These are phyloP conservation scores for Pseudorasbora parva DNA, from an alignment of 2,113 vertebrate genomes.

Conservation along the genomic window DNA sequence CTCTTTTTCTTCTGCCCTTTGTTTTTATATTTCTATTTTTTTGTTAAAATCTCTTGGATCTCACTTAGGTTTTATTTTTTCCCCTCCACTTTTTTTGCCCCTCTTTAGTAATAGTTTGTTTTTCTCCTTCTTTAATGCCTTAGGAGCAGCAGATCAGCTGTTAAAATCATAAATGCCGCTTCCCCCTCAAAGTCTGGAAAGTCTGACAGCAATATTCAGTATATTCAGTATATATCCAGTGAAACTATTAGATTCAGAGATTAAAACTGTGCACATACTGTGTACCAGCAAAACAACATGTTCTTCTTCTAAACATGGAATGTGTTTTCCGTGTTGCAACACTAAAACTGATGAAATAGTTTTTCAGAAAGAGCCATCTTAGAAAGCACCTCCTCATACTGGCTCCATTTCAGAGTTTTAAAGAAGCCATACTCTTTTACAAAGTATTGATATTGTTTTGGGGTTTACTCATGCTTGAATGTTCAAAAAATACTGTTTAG, in stretches of 20 bases:
- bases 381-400: not conserved
- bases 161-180: slow-evolving; percentile 22
- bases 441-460: too few species aligned
- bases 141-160: slow-evolving; percentile 28
- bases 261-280: not conserved
- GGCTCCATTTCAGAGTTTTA: not conserved
- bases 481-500: too few species aligned
- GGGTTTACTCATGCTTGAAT: too few species aligned
- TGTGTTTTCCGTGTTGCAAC: slow-evolving; percentile 47
- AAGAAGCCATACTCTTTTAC: too few species aligned
- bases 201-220: slow-evolving; percentile 20
- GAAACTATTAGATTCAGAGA: not conserved
- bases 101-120: not conserved
- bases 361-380: slow-evolving; percentile 5
- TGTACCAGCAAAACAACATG: not conserved
- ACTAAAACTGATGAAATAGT: not conserved
- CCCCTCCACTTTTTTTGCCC: not conserved
- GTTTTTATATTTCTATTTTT: slow-evolving; percentile 56
- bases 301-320: not conserved
- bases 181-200: slow-evolving; percentile 20
- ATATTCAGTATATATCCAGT: too few species aligned
- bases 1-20: slow-evolving; percentile 52
- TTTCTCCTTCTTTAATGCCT: not conserved
- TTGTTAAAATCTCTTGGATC: slow-evolving; percentile 24
- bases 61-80: slow-evolving; percentile 39